Base-by-base conservation (phyloP, 92 coral and sea anemone species). In the Paragorgia papillata region DNA sequence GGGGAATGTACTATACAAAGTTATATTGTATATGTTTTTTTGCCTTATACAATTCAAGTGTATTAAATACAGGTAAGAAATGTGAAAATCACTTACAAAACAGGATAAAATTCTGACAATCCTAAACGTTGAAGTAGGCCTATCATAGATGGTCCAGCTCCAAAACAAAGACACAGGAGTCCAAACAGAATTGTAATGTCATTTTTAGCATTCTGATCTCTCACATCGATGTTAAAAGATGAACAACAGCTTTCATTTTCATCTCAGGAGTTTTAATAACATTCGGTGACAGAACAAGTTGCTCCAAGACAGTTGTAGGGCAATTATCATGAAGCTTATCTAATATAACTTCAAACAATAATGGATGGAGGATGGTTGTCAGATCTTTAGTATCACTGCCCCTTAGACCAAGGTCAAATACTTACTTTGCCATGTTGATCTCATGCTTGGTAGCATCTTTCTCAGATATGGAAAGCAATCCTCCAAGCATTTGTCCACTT, bases 141-240 rank as follows among this genome's bases (percentile, higher is more conserved):
- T 17, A n/a, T n/a, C n/a, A n/a, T n/a, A n/a, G n/a, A 51, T 69
- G 66, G 78, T 24, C 84, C 66, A 33, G 79, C 68, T 56, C 79
- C 84, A 80, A 69, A 73, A 24, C 80, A 82, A 0, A 82, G 28
- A 22, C 85, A 82, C 18, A 82, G 65, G 1, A 73, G 35, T 0
- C 85, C 85, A 82, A 82, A 82, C 13, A 82, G 19, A 32, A 82
- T 61, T 20, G 80, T 79, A 3, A 82, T 73, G 41, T 82, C 85
- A 73, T 40, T 69, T 50, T 82, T 73, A 29, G n/a, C n/a, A n/a
- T n/a, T n/a, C n/a, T n/a, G n/a, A n/a, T n/a, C n/a, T 82, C 85
- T 19, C 32, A 82, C 59, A 35, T 82, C 85, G 54, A 82, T 2
- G 75, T 73, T 3, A 82, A 61, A 35, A 73, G 33, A 53, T 73